Evolutionary conservation across 2,797 vertebrate genomes (phyloP).

Genomic region (Anomalospiza imberbis): DNA sequence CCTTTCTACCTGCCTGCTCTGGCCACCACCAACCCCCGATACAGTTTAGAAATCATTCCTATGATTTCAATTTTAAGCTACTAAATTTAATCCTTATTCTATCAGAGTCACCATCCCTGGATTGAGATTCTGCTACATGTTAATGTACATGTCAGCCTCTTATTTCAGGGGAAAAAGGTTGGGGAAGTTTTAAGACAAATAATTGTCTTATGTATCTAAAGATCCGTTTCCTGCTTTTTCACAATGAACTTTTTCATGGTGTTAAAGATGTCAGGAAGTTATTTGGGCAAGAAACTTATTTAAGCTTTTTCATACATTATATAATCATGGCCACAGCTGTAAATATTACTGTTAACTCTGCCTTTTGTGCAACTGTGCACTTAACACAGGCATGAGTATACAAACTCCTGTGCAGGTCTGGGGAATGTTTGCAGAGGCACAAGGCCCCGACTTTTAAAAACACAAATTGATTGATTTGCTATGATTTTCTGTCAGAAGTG

Average conservation of each 20-base stretch:
- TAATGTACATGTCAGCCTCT: neutral
- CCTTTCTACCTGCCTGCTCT: too few species aligned
- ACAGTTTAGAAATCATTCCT: too few species aligned
- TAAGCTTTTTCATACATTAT: neutral
- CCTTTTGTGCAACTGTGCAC: neutral
- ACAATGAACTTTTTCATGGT: neutral
- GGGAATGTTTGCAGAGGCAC: neutral
- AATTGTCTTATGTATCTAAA: neutral
- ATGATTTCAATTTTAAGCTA: too few species aligned
- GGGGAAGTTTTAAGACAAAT: neutral
- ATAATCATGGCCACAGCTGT: neutral
- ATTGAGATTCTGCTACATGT: neutral
- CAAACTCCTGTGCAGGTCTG: neutral
- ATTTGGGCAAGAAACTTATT: neutral
- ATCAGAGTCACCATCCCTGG: too few species aligned
- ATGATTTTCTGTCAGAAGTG: neutral
- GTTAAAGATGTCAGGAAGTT: neutral
- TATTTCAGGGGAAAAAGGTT: neutral
- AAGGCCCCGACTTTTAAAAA: neutral
- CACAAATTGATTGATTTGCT: neutral
- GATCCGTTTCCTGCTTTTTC: neutral
- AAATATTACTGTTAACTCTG: neutral
- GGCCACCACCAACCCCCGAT: too few species aligned
- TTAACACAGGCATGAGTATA: neutral
- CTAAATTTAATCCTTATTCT: too few species aligned